Evolutionary conservation across 2,888 invertebrate species (phyloP), one percentile per base, ranked within the genome.

Genomic region (Acronicta aceris): DNA sequence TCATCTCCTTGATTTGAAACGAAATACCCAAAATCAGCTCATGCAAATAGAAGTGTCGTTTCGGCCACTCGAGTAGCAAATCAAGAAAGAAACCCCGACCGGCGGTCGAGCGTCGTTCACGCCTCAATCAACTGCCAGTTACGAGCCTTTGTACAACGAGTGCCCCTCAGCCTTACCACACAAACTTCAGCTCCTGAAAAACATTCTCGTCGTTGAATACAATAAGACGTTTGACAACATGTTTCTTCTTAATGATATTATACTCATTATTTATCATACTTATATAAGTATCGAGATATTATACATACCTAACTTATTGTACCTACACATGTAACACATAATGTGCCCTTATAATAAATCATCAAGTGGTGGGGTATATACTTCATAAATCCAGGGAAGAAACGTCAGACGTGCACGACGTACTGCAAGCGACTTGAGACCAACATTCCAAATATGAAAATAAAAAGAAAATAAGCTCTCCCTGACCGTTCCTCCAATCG

Each of bases 401-500:
- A 90, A 89, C 82, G 88, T 83, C 88, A 67, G 70, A 89, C 84
- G 82, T 87, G 78, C 85, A 80, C 67, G 74, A 78, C 76, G 76
- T 59, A 76, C 81, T 81, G 83, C 84, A 85, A 84, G 81, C 83
- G 84, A 86, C 91, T 91, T 89, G 80, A 91, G 90, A 89, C 85
- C 89, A 84, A 91, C 89, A 89, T 89, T 89, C 87, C 90, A 90
- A 89, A 93, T 94, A 95, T 95, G 93, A 95, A 94, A 94, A 94
- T 94, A 94, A 94, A 94, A 94, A 95, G 94, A 93, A 94, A 94
- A 95, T 95, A 94, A 94, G 92, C 93, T 91, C 91, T 86, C 90
- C 86, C 89, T 92, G 90, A 87, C 90, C 89, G 89, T 78, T 95
- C 95, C 94, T 95, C 96, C 96, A 96, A 96, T 96, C 95, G 95